Percentiles rank a stretch among this genome's conserved stretches.
These are phyloP conservation scores for Ormyrus nitidulus DNA, from an alignment of 2,888 invertebrate genomes.

Conservation along the genomic window DNA sequence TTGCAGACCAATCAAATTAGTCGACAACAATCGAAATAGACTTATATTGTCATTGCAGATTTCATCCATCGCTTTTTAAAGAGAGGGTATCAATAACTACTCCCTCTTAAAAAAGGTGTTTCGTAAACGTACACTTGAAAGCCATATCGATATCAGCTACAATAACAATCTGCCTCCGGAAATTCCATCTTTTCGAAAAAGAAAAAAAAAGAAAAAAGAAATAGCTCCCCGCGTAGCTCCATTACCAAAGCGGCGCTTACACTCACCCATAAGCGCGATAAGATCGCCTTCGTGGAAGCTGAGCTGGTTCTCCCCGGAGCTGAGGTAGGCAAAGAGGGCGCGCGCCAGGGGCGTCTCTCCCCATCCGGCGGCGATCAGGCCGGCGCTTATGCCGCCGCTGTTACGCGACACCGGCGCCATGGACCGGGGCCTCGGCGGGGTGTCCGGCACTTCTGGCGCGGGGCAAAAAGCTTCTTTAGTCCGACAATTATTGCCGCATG, in stretches of 20 bases:
- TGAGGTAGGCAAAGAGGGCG: constrained; percentile 92
- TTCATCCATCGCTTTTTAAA: no score
- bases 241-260: no score
- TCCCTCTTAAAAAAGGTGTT: no score
- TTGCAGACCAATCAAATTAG: no score
- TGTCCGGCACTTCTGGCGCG: constrained; percentile 72
- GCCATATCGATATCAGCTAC: no score
- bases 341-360: constrained; percentile 88
- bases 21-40: no score
- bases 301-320: constrained; percentile 92
- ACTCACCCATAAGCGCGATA: constrained; percentile 85
- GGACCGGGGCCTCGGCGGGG: constrained; percentile 81
- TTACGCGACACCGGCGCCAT: constrained; percentile 77
- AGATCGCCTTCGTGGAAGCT: constrained; percentile 94
- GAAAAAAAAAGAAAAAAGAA: constrained; percentile 14
- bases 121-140: no score
- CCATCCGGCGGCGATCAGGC: constrained; percentile 71
- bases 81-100: no score
- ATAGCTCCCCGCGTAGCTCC: neutral
- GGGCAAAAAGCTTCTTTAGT: neutral
- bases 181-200: constrained; percentile 11
- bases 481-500: neutral
- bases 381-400: constrained; percentile 64
- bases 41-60: no score
- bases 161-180: neutral